A percentile compares a stretch with the other conserved stretches of the same genome.
These are phyloP conservation scores for Theonella swinhoei DNA, from an alignment of 37 sponge, comb jelly and placozoan species.

Conservation along the genomic window DNA sequence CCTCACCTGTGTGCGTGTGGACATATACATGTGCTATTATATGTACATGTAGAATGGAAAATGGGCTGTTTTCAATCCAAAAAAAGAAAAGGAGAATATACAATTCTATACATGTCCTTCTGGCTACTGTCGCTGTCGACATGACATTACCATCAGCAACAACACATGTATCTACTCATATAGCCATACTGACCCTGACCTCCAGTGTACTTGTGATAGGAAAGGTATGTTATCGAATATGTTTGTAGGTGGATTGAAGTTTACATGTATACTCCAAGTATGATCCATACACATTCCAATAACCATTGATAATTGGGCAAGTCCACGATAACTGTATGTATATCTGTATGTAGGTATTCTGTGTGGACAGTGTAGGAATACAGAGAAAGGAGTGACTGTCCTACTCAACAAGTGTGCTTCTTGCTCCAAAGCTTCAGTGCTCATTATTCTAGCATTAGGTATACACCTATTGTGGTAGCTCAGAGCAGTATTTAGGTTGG, in stretches of 20 bases:
- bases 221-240: no score
- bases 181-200: constrained; percentile 32
- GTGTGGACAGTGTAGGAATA: neutral
- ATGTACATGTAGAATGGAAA: neutral
- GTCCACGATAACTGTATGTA: no score
- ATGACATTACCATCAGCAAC: neutral
- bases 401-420: neutral
- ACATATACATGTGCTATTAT: neutral
- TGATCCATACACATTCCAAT: no score
- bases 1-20: neutral
- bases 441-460: neutral
- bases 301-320: no score
- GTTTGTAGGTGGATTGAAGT: no score
- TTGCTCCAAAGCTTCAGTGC: neutral
- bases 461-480: no score
- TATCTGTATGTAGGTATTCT: neutral
- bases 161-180: constrained; percentile 37
- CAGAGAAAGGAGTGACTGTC: neutral
- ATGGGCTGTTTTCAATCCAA: neutral
- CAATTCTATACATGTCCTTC: constrained; percentile 49
- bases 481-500: no score
- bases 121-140: constrained; percentile 49
- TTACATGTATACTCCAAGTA: no score
- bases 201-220: constrained; percentile 41
- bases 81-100: neutral